Evolutionary conservation across 2,113 vertebrate species (phyloP), one percentile per base, ranked within the genome.

Genomic region (Electrona antarctica): DNA sequence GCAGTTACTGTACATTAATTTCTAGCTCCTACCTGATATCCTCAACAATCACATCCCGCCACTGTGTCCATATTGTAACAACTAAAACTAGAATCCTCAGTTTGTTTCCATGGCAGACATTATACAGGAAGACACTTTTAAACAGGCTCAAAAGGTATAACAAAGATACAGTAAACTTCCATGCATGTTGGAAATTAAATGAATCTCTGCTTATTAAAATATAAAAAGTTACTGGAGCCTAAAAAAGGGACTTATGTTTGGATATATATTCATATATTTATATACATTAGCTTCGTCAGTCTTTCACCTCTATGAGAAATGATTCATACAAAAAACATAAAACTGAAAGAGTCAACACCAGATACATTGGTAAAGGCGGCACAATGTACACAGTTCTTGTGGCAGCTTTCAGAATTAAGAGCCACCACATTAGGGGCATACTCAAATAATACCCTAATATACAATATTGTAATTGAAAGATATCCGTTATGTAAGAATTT

Each of bases 131-230:
- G 89, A 92, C 89, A 93, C 92, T 94, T 94, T 92, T 91, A 95
- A 59, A 59, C 57, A 59, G 29, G 92, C 92, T 93, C 90, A 93
- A 93, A 82, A 90, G 79, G 79, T 87, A 92, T 91, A 93, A 92
- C 92, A 93, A 91, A 91, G 77, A 92, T 93, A 94, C 90, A 81
- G 90, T 90, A 92, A 92, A 90, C 85, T 86, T 89, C 93, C 94
- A 94, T 95, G 94, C 94, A 95, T 91, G 81, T 92, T 92, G 93
- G 93, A 94, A 89, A 93, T 89, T 80, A 93, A 94, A 94, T 12
- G 88, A 83, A 66, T 85, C 49, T 21, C 60, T 77, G 8, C 69
- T 67, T 67, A 64, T 66, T 15, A 92, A 93, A 93, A 94, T 92
- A 94, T 89, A 92, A 85, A 91, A 61, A 63, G 59, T 66, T 58